These are phyloP conservation scores for Eulimnadia texana DNA, from an alignment of 1,140 invertebrate genomes.

Conservation along the genomic window DNA sequence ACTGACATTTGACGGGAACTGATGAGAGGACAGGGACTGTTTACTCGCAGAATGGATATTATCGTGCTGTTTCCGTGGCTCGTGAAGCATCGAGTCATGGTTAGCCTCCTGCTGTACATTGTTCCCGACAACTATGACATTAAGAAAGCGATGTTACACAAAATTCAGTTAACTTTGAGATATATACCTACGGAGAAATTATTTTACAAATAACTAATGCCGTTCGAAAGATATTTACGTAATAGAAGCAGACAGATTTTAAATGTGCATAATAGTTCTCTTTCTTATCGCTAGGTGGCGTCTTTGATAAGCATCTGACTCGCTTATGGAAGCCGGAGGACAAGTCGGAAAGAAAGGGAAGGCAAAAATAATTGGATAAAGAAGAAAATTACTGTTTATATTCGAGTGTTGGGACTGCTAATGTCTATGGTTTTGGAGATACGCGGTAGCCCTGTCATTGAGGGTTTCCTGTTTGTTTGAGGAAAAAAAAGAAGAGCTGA, in stretches of 20 bases:
- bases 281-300: background rate
- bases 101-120: too few relatives aligned
- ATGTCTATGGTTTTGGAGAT: background rate
- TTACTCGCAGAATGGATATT: too few relatives aligned
- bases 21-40: too few relatives aligned
- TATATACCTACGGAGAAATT: background rate
- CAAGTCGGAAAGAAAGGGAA: too few relatives aligned
- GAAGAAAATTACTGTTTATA: background rate
- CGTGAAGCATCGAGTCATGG: too few relatives aligned
- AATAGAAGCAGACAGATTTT: background rate
- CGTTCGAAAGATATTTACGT: background rate
- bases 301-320: background rate
- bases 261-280: too few relatives aligned
- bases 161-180: background rate
- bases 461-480: background rate
- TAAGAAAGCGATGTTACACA: background rate
- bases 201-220: too few relatives aligned
- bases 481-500: background rate
- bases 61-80: too few relatives aligned
- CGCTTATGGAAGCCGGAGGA: too few relatives aligned
- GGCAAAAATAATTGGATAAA: background rate
- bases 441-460: background rate
- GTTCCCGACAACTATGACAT: too few relatives aligned
- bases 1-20: background rate
- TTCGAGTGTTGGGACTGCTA: background rate